Conservation (phyloP, 2,888 invertebrate species). For the Parasteatoda lunata region DNA sequence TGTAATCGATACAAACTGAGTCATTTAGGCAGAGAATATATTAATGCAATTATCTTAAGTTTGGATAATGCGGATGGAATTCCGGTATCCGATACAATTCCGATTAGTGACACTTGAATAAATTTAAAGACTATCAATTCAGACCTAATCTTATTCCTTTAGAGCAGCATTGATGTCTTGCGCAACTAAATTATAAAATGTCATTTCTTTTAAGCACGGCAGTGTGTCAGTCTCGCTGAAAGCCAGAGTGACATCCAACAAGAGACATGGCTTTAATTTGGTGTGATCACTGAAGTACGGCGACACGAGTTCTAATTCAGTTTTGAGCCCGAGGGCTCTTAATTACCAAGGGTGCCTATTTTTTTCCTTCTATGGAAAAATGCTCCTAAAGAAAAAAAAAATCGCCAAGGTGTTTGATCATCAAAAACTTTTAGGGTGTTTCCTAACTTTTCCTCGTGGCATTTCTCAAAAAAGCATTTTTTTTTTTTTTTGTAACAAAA, state of each 20-base stretch:
- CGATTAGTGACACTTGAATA: too few relatives aligned
- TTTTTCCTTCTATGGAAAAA: slow-evolving; percentile 1
- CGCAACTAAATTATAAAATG: slow-evolving; percentile 52
- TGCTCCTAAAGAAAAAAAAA: slow-evolving; percentile 25
- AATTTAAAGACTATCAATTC: neutral
- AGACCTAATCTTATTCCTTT: neutral
- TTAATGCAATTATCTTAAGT: too few relatives aligned
- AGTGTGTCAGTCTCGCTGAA: slow-evolving; percentile 3
- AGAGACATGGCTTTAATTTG: slow-evolving; percentile 36
- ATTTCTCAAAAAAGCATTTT: neutral
- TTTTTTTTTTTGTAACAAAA: neutral
- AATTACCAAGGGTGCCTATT: slow-evolving; percentile 41
- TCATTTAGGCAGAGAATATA: too few relatives aligned
- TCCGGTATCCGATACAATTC: too few relatives aligned
- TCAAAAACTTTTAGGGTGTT: slow-evolving; percentile 48
- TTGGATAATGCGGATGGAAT: too few relatives aligned
- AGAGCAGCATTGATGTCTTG: neutral
- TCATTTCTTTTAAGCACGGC: slow-evolving; percentile 9
- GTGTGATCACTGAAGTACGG: slow-evolving; percentile 47
- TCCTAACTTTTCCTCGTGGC: slow-evolving; percentile 13
- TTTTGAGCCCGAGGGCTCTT: slow-evolving; percentile 31
- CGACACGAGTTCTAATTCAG: slow-evolving; percentile 14
- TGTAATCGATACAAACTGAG: too few relatives aligned
- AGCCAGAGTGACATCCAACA: slow-evolving; percentile 44
- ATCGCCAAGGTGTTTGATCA: slow-evolving; percentile 11